Base-by-base conservation (phyloP, 2,113 vertebrate species). In the Grammomys dolichurus region DNA sequence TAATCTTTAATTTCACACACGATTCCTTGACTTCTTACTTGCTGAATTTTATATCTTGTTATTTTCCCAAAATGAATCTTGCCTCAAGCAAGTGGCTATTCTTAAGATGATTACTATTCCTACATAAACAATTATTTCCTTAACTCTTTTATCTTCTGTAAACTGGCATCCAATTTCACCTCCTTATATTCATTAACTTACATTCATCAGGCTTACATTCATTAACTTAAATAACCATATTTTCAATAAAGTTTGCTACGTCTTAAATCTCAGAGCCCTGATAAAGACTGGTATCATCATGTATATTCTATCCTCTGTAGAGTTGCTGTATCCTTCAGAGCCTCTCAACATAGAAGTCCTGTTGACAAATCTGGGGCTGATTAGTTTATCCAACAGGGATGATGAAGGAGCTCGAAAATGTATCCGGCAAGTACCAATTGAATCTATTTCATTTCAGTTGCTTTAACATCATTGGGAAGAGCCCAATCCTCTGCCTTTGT, bases 81-180 rank as follows among this genome's bases (percentile, higher is more conserved):
- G 77, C 48, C 20, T 96, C 16, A 69, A 31, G 76, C 7, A 89
- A 1, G 0, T 87, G 33, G 56, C 54, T 96, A 7, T 63, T 90
- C 7, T 90, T 28, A 86, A 67, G 33, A 87, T 69, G 63, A 28
- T 60, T 31, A 40, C 69, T 81, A 72, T 67, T 96, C 1, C 43
- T 48, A 7, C 63, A 9, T 95, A 28, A 94, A 22, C n/a, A 33
- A 76, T 46, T 91, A 82, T 58, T 93, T n/a, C 43, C 31, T 7
- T 78, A 76, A 78, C 31, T 77, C 3, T 87, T 89, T 89, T 89
- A 17, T 89, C n/a, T 97, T 84, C 20, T 3, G 16, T 90, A 92
- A 94, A 63, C 40, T 46, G 31, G 1, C 13, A 77, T 85, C 2
- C 3, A 80, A 11, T 91, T 60, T 58, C 17, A 58, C 3, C 19